A percentile compares a stretch with the other conserved stretches of the same genome.
Conservation (phyloP, 2,797 vertebrate species). For the Pipistrellus kuhlii region DNA sequence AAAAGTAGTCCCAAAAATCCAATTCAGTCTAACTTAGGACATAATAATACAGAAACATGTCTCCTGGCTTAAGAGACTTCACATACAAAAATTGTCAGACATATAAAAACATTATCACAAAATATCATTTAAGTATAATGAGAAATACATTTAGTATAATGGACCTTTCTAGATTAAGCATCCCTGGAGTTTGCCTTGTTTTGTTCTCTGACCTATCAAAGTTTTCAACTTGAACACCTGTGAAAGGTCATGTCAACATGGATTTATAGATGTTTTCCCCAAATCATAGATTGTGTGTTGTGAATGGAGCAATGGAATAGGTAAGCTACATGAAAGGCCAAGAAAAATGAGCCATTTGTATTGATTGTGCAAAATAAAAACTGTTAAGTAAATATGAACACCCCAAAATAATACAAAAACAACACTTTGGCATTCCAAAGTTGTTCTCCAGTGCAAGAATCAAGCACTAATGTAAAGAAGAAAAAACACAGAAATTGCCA, state of each 20-base stretch:
- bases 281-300: neutral
- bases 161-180: neutral
- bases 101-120: neutral
- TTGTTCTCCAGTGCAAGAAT: neutral
- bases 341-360: neutral
- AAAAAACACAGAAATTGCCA: neutral
- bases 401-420: neutral
- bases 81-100: neutral
- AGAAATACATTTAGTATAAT: slow-evolving; percentile 6
- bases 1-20: neutral
- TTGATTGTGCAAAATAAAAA: neutral
- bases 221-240: neutral
- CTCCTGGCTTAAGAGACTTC: neutral
- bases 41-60: neutral
- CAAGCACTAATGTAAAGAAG: neutral
- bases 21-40: neutral
- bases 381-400: neutral
- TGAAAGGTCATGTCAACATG: neutral
- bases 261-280: neutral
- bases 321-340: neutral
- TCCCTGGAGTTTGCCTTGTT: neutral
- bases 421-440: neutral
- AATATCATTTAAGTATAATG: neutral
- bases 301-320: neutral
- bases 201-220: neutral